Evolutionary conservation across 2,888 invertebrate genomes (phyloP), one percentile per base, ranked within the genome.

Genomic region (Automeris io): DNA sequence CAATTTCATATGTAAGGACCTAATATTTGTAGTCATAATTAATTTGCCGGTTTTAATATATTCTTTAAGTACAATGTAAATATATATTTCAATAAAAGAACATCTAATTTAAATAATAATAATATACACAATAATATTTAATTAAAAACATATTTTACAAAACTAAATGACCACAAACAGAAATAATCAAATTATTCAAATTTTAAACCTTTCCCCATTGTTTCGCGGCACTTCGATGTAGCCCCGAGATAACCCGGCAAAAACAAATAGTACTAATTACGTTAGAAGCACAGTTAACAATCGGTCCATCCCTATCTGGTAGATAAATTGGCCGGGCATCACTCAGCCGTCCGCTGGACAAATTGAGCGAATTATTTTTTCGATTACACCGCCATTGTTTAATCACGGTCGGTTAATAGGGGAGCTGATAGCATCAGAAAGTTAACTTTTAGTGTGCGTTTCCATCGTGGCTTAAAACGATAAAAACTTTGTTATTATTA

Each of bases 261-360:
- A 78, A 78, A 85, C 82, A 83, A 85, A 85, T 85, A 79, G 78
- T 71, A 69, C 81, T 82, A 85, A 85, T 85, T 85, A 83, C 72
- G 63, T 58, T 60, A 54, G 64, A 60, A 66, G 65, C 65, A 58
- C 62, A 78, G 79, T 81, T 79, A 81, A 79, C 75, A 65, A 68
- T 74, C 74, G 61, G 51, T 63, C 54, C 65, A 67, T 70, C 71
- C 72, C 69, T 73, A 80, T 76, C 77, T 71, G 65, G 66, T 61
- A 61, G 81, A 86, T 76, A 72, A 80, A 83, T 83, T 70, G 71
- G 56, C 51, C 45, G 58, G 51, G 54, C 70, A 71, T 75, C 73
- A 67, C 51, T 75, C 75, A 67, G 58, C 47, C 43, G 54, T 49
- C 45, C 45, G 51, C 31, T 26, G 63, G 74, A 82, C 74, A 77